Base-by-base conservation (phyloP, 2,113 vertebrate genomes). In the Mirza zaza region DNA sequence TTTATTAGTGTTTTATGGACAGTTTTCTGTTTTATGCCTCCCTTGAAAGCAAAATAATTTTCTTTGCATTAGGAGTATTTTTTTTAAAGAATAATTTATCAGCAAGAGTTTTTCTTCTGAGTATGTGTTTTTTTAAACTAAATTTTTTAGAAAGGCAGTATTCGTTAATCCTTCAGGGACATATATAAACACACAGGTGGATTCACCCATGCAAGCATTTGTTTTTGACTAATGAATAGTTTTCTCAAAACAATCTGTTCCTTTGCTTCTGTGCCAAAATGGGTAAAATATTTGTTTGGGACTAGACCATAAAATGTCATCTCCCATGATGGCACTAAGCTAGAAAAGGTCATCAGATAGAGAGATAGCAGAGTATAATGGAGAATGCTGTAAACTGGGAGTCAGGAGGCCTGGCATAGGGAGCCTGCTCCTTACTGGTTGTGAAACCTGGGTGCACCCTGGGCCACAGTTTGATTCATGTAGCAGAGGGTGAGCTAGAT, bases 201-300 rank as follows among this genome's bases (percentile, higher is more conserved):
- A 59, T 23, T 93, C 91, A 89, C 63, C 39, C 93, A 96, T 80
- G 96, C 93, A 73, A 88, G 55, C 71, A 48, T 80, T 71, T 45
- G 32, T 57, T 96, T 95, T 76, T 92, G 83, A 29, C 42, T 80
- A 68, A 82, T 32, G 0, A 65, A 42, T 81, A 55, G 36, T 80
- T 97, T 97, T 90, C 91, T 93, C 36, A 94, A 95, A 95, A 80
- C 90, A 86, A 25, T 76, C 32, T 85, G 15, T 36, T 80, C 68
- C 82, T 85, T 80, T 39, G 18, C 77, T 84, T 82, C 59, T 90
- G n/a, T 85, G 73, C 50, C 90, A 81, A 59, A 83, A 57, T 93
- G 65, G 11, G 80, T 59, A 34, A 80, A 67, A 57, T 39, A 59
- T 84, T 88, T 82, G n/a, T 87, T 85, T 82, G 42, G 77, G 48